phyloP scores from a whole-genome alignment of 2,113 vertebrate genomes.

The Onychorhynchus coronatus region DNA sequence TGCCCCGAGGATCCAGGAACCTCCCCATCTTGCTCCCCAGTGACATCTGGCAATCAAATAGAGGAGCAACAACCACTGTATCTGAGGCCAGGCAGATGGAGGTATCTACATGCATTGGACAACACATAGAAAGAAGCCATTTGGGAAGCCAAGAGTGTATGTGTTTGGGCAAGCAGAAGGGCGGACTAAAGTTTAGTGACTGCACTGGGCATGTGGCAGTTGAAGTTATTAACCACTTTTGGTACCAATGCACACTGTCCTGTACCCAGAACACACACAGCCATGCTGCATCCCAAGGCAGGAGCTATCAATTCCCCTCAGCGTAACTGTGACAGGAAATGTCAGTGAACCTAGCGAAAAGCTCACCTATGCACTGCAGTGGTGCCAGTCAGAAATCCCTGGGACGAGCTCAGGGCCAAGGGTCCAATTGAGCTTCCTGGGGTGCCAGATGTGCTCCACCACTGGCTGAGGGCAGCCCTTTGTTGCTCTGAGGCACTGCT shows the following conservation, averaged over 20 bases:
- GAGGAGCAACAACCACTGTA: conserved; percentile 77
- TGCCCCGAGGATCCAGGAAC: conserved; percentile 74
- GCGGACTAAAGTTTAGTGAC: conserved; percentile 61
- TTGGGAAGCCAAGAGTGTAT: conserved; percentile 74
- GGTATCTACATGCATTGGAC: conserved; percentile 76
- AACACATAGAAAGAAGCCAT: conserved; percentile 76
- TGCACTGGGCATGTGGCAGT: conserved; percentile 48
- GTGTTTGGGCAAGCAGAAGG: conserved; percentile 71
- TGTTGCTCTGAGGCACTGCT: conserved; percentile 69
- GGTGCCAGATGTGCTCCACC: conserved; percentile 73
- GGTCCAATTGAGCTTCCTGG: conserved; percentile 72
- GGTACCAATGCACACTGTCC: conserved; percentile 49
- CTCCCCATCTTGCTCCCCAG: conserved; percentile 76
- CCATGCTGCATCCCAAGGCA: conserved; percentile 71
- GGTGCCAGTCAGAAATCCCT: conserved; percentile 74
- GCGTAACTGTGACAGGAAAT: conserved; percentile 67
- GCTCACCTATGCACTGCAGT: conserved; percentile 75
- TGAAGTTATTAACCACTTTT: conserved; percentile 27
- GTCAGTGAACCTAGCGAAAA: conserved; percentile 69
- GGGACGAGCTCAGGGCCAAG: conserved; percentile 71
- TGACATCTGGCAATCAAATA: conserved; percentile 78
- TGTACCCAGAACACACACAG: conserved; percentile 74
- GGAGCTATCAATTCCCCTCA: conserved; percentile 62
- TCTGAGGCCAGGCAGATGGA: conserved; percentile 75
- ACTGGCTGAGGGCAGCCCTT: conserved; percentile 71